Percentiles rank a stretch among this genome's conserved stretches.
phyloP scores from a whole-genome alignment of 2,888 invertebrate species.

The Nemapogon koenigi region DNA sequence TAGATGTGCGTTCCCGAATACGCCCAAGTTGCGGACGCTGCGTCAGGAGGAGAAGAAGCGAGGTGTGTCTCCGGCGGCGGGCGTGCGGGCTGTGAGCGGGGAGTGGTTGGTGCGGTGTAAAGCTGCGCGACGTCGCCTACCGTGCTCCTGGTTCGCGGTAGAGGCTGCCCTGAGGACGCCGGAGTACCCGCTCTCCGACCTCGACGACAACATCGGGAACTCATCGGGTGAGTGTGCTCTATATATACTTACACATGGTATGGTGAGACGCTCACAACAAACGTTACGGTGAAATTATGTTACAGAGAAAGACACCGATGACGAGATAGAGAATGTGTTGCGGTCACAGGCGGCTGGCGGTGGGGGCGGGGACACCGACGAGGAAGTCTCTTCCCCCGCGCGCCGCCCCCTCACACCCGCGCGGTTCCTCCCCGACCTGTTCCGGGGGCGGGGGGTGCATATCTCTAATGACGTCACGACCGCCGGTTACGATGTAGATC shows the following conservation, averaged over 20 bases:
- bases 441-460: slow-evolving; percentile 52
- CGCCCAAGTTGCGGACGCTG: slow-evolving; percentile 84
- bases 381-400: neutral
- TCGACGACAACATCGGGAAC: neutral
- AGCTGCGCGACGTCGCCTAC: slow-evolving; percentile 63
- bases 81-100: slow-evolving; percentile 65
- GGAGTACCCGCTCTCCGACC: neutral
- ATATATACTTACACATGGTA: neutral
- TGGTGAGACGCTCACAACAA: neutral
- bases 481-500: slow-evolving; percentile 29
- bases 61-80: slow-evolving; percentile 32
- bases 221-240: too few relatives aligned
- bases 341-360: slow-evolving; percentile 11
- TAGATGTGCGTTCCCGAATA: slow-evolving; percentile 89
- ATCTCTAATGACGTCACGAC: slow-evolving; percentile 26
- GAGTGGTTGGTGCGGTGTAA: slow-evolving; percentile 79
- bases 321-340: slow-evolving; percentile 62
- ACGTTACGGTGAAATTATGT: neutral
- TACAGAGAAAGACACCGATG: slow-evolving; percentile 64
- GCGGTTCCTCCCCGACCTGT: slow-evolving; percentile 43
- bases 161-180: slow-evolving; percentile 37
- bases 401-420: slow-evolving; percentile 1
- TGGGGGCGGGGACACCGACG: slow-evolving; percentile 3
- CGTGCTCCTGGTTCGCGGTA: slow-evolving; percentile 70
- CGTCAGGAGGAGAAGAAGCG: slow-evolving; percentile 62